A percentile compares a stretch with the other conserved stretches of the same genome.
phyloP scores from a whole-genome alignment of 1,140 invertebrate species.

The Papilio polyxenes region DNA sequence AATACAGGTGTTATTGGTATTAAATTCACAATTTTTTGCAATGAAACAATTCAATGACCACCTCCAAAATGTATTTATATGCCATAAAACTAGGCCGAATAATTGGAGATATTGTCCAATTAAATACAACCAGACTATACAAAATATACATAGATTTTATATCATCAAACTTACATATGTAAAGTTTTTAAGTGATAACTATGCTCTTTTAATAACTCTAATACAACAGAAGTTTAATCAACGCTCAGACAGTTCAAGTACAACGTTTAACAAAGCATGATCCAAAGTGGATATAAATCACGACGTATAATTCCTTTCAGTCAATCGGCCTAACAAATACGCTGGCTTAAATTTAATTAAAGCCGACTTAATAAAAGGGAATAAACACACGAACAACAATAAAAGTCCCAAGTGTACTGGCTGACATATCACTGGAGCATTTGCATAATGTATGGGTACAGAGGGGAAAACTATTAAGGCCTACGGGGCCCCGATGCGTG shows the following conservation, averaged over 20 bases:
- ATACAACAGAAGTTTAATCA: not conserved
- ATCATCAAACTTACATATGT: no score
- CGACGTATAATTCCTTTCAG: constrained; percentile 67
- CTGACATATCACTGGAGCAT: constrained; percentile 78
- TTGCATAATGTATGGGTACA: constrained; percentile 78
- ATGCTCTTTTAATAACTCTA: not conserved
- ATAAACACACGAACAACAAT: constrained; percentile 76
- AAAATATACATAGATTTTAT: no score
- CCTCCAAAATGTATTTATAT: no score
- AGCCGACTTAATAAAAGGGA: constrained; percentile 78
- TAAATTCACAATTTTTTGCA: no score
- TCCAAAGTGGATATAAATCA: constrained; percentile 68
- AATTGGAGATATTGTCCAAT: no score
- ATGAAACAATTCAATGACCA: no score
- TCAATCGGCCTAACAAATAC: constrained; percentile 75
- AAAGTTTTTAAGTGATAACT: not conserved
- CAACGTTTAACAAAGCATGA: constrained; percentile 44
- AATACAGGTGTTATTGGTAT: no score
- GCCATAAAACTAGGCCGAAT: no score
- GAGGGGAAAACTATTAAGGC: constrained; percentile 77
- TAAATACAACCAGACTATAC: no score
- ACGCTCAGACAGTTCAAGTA: constrained; percentile 37
- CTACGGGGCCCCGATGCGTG: constrained; percentile 64
- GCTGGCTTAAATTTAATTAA: constrained; percentile 77
- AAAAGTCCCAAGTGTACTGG: constrained; percentile 74